Base-by-base conservation (phyloP, 2,113 vertebrate genomes). In the Platysteira castanea region DNA sequence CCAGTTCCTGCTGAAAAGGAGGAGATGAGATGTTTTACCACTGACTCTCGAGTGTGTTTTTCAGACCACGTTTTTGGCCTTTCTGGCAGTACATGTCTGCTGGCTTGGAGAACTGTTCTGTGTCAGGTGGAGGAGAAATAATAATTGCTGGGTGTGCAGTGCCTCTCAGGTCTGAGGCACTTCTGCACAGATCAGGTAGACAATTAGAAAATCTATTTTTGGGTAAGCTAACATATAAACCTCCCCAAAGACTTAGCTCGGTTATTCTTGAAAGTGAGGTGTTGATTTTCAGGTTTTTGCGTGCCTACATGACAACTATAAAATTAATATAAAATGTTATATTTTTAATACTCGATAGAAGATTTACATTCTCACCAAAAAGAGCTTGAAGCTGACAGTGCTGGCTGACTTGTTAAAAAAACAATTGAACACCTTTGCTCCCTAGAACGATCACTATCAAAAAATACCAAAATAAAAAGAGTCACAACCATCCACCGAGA, bases 311-410 rank as follows among this genome's bases (percentile, higher is more conserved):
- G 15, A 60, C 15, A 46, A 17, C 26, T 57, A 5, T 16, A 44
- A 35, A 52, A 68, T 7, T 28, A 6, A 13, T 52, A 20, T 42
- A 15, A 68, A 71, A 30, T 9, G 8, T 0, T 56, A 0, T 9
- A 1, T 44, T 37, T 59, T 63, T 31, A 37, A 54, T 47, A 39
- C 35, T 46, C 8, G 10, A 0, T 41, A 59, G 39, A 60, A 73
- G 5, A 27, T 78, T 67, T 15, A 15, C 16, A 28, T 39, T 47
- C 39, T 74, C 68, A 24, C 22, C 19, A 21, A 37, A 9, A 47
- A 60, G 37, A 89, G 18, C 19, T 57, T 28, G 46, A 33, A 64
- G 59, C 15, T 54, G 46, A 9, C 14, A 35, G 9, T 20, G 26
- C 26, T 71, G 57, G 24, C 28, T 81, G 64, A 87, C 4, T 0